Evolutionary conservation across 1,140 invertebrate species (phyloP).

Genomic region (Panonychus citri): DNA sequence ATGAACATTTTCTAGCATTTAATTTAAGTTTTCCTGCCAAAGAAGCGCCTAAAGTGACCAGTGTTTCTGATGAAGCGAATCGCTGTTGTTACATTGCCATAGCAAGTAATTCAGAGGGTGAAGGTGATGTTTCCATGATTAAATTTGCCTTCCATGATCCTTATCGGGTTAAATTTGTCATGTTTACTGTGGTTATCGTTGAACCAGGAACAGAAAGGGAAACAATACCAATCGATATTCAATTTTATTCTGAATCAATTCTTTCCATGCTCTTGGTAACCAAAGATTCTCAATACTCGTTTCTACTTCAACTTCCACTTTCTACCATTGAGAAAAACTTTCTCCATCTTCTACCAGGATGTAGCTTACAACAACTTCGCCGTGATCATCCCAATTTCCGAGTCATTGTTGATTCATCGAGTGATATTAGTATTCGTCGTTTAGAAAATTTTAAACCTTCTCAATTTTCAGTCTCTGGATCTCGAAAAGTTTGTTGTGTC

Average conservation of each 20-base stretch:
- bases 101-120: slow-evolving; percentile 5
- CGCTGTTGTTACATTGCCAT: slow-evolving; percentile 8
- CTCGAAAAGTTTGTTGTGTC: slow-evolving; percentile 62
- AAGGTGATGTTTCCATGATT: background rate
- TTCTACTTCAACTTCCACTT: background rate
- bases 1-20: background rate
- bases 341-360: no score
- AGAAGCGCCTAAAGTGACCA: background rate
- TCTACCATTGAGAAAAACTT: background rate
- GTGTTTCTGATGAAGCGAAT: background rate
- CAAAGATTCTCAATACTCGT: slow-evolving; percentile 4
- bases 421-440: slow-evolving; percentile 18
- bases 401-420: background rate
- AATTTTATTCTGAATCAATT: slow-evolving; percentile 55
- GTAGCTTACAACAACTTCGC: background rate
- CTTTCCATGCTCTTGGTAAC: slow-evolving; percentile 41
- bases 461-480: slow-evolving; percentile 56
- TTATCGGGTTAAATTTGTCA: background rate
- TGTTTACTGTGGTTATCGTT: background rate
- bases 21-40: background rate
- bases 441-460: slow-evolving; percentile 47
- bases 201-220: slow-evolving; percentile 9
- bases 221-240: slow-evolving; percentile 32
- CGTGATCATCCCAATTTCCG: background rate
- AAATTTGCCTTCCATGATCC: background rate